A percentile compares a stretch with the other conserved stretches of the same genome.
phyloP scores from a whole-genome alignment of 2,113 vertebrate species.

The sheep (Ovis aries) region DNA sequence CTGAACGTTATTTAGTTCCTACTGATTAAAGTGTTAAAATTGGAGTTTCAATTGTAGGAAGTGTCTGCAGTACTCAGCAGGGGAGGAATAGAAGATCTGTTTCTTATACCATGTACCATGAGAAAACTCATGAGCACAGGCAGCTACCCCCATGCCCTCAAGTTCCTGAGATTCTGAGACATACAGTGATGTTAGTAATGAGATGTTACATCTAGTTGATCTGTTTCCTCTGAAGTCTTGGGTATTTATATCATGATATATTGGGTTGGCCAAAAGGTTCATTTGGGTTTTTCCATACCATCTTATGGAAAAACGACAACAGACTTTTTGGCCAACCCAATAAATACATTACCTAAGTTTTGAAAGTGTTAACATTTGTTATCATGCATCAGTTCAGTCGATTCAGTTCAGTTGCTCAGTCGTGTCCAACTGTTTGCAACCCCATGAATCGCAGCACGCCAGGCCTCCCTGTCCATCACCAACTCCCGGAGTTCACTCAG shows the following conservation, averaged over 20 bases:
- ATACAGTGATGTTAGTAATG: not conserved
- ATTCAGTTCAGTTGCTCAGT: too few species aligned
- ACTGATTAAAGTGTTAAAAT: not conserved
- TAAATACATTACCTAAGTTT: not conserved
- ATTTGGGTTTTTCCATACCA: not conserved
- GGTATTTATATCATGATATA: not conserved
- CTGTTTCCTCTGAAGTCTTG: not conserved
- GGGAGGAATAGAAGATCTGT: not conserved
- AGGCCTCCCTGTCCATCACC: too few species aligned
- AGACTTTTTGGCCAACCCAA: not conserved
- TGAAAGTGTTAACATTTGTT: slow-evolving; percentile 7
- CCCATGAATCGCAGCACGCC: too few species aligned
- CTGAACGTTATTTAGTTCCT: not conserved
- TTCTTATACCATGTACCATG: not conserved
- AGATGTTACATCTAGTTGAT: not conserved
- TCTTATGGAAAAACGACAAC: not conserved
- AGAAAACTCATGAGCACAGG: not conserved
- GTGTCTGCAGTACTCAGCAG: not conserved
- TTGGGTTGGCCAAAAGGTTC: not conserved
- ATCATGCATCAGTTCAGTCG: not conserved
- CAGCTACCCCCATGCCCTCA: not conserved
- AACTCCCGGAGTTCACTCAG: too few species aligned
- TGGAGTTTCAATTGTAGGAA: not conserved
- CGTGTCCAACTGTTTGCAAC: too few species aligned
- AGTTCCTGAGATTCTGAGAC: not conserved